phyloP scores from a whole-genome alignment of 2,113 vertebrate genomes.

The Aldabrachelys gigantea region DNA sequence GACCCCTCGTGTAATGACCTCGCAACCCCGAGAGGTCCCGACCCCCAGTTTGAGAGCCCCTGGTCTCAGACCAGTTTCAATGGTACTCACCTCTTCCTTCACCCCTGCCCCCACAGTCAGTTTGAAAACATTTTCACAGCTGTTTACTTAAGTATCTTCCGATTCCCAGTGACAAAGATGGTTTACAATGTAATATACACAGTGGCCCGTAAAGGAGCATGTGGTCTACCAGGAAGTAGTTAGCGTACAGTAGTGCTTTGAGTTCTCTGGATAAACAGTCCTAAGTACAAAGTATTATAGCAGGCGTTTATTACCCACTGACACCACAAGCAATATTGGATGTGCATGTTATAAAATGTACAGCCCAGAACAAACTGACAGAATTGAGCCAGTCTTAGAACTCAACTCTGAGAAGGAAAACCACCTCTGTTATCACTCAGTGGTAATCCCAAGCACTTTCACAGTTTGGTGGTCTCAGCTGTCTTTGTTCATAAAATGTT shows the following conservation, averaged over 20 bases:
- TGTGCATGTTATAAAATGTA: background rate
- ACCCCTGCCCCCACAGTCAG: background rate
- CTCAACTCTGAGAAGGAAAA: background rate
- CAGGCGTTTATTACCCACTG: background rate
- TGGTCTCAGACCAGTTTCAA: background rate
- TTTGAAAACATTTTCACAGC: background rate
- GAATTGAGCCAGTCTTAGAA: background rate
- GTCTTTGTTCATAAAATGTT: background rate
- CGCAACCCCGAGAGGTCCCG: too few species aligned
- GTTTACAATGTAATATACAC: background rate
- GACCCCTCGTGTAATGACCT: too few species aligned
- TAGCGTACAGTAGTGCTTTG: background rate
- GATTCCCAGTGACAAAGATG: background rate
- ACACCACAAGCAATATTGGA: background rate
- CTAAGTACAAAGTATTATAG: fast-evolving
- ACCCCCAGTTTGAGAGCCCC: too few species aligned
- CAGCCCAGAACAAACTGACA: background rate
- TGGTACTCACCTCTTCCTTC: background rate
- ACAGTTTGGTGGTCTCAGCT: background rate
- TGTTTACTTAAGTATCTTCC: background rate
- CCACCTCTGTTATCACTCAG: fast-evolving
- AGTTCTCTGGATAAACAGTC: background rate
- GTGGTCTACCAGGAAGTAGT: background rate
- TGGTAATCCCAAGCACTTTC: background rate
- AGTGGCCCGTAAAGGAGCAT: fast-evolving